phyloP scores from a whole-genome alignment of 2,113 vertebrate genomes.

The Holacanthus passer region DNA sequence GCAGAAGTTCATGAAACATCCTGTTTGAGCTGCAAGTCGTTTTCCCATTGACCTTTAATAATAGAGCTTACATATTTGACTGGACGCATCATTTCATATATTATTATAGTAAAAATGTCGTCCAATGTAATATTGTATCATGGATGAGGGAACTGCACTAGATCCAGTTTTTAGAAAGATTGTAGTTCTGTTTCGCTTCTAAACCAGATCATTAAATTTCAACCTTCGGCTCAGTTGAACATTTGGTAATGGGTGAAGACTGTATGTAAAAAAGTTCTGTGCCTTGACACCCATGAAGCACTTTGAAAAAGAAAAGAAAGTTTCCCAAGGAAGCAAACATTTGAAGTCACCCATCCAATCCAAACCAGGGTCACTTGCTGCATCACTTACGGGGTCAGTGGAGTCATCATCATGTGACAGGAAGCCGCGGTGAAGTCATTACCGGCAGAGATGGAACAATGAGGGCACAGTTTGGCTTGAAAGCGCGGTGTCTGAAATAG shows the following conservation, averaged over 20 bases:
- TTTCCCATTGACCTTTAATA: background rate
- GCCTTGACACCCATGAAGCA: background rate
- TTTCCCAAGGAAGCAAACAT: conserved; percentile 9
- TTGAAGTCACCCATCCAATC: conserved; percentile 22
- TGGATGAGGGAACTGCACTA: background rate
- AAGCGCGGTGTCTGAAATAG: conserved; percentile 67
- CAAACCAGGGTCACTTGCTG: conserved; percentile 34
- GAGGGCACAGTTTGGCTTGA: conserved; percentile 61
- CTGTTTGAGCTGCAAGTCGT: background rate
- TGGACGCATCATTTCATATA: no score
- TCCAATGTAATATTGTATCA: background rate
- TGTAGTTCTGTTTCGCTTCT: background rate
- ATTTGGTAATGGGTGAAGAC: background rate
- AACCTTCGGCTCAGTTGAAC: background rate
- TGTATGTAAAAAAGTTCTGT: background rate
- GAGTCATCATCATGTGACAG: conserved; percentile 68
- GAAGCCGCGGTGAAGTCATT: conserved; percentile 77
- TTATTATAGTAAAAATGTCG: background rate
- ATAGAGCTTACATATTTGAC: background rate
- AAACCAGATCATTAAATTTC: background rate
- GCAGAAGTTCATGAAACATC: background rate
- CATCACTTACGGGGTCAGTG: conserved; percentile 60
- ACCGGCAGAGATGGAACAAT: conserved; percentile 76
- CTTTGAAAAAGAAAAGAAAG: background rate
- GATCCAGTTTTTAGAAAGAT: background rate